Evolutionary conservation across 1,140 invertebrate genomes (phyloP), one percentile per base, ranked within the genome.

Genomic region (Pentalonia nigronervosa): DNA sequence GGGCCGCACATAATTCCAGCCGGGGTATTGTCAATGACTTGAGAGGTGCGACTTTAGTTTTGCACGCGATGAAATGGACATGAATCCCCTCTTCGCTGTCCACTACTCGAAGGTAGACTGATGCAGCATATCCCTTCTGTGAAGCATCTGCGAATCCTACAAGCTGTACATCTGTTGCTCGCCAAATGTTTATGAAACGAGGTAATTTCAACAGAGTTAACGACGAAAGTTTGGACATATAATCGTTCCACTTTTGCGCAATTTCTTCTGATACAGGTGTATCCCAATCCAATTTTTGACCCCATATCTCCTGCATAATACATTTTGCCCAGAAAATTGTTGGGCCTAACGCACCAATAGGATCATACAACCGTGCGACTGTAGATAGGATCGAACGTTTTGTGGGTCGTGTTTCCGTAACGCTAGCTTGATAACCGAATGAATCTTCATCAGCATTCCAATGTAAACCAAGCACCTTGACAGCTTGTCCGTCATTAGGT

Each of bases 71-170:
- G 20, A 81, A 81, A 36, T 81, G 36, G 0, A 81, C n/a, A 6
- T 20, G 0, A 0, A 81, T 2, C 0, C 1, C 17, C 0, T 11
- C 3, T 1, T 81, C 30, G 0, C 36, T 0, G 21, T 81, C 76
- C 3, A 81, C 76, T 0, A 81, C 14, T 4, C n/a, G n/a, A 1
- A 36, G 7, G 36, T 17, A 36, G 0, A 81, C 76, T n/a, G 76
- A 0, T 1, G 14, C 14, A 30, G 76, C 76, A 11, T 81, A 81
- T 20, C 76, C n/a, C 4, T 2, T 4, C 17, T 81, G 76, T 0
- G 14, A 81, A 0, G n/a, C 76, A 11, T 81, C 76, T 0, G n/a
- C 1, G 14, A 81, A 81, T 34, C 34, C 76, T 14, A 81, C 0
- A 0, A 34, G 7, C 3, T n/a, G 76, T 36, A 81, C 20, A 20